Evolutionary conservation across 2,113 vertebrate species (phyloP).

Genomic region (Raja brachyura): DNA sequence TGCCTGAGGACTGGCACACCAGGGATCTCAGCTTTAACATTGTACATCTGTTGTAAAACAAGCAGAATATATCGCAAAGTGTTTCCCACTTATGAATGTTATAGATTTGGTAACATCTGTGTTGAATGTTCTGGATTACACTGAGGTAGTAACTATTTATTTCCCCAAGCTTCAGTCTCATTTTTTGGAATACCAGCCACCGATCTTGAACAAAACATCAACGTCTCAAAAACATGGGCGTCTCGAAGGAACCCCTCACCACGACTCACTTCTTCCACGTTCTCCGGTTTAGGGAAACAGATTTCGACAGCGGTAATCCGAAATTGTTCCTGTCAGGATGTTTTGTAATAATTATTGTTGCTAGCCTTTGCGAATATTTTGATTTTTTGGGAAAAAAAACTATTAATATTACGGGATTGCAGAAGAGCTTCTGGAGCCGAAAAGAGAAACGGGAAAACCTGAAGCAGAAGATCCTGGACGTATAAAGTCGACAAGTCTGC

Average conservation of each 20-base stretch:
- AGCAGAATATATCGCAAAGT: constrained; percentile 32
- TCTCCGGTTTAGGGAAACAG: not conserved
- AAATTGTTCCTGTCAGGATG: not conserved
- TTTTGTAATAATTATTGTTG: constrained; percentile 9
- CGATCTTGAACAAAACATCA: not conserved
- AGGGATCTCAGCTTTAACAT: constrained; percentile 13
- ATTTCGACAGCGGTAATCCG: not conserved
- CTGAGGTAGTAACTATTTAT: constrained; percentile 19
- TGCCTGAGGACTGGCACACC: constrained; percentile 24
- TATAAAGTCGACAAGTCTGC: too few species aligned
- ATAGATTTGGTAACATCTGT: constrained; percentile 34
- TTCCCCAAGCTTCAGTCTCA: not conserved
- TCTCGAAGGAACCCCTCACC: not conserved
- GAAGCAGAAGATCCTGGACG: not conserved
- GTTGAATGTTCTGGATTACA: constrained; percentile 20
- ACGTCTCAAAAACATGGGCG: not conserved
- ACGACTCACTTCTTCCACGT: not conserved
- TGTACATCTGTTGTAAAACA: constrained; percentile 35
- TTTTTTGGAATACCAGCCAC: not conserved
- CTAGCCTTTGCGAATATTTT: not conserved
- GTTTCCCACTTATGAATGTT: constrained; percentile 27
- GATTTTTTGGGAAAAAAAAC: not conserved
- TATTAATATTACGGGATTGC: not conserved
- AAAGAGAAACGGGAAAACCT: not conserved
- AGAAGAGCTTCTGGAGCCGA: not conserved